Conservation (phyloP, 2,113 vertebrate species). For the Irena cyanogastra region DNA sequence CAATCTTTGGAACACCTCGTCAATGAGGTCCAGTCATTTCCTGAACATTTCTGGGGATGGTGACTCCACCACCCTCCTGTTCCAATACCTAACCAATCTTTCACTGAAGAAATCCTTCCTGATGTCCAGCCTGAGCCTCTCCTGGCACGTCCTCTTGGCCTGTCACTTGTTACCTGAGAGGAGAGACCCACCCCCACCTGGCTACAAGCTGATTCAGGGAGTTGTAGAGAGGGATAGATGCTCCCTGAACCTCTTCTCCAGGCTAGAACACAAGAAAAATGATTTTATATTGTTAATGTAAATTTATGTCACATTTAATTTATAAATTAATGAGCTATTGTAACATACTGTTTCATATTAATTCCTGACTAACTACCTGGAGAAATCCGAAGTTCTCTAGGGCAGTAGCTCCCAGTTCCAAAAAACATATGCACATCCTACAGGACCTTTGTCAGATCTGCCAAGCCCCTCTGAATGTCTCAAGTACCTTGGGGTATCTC, state of each 20-base stretch:
- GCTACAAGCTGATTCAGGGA: neutral
- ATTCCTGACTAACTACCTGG: neutral
- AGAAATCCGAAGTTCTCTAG: neutral
- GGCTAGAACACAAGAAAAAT: neutral
- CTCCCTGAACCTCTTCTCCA: neutral
- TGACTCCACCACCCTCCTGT: neutral
- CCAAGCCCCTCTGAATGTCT: neutral
- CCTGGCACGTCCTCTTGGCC: rapidly evolving
- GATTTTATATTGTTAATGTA: neutral
- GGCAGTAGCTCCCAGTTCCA: neutral
- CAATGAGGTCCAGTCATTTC: neutral
- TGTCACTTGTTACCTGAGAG: neutral
- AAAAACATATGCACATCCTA: neutral
- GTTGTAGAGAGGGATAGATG: neutral
- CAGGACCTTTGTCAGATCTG: neutral
- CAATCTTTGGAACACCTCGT: neutral
- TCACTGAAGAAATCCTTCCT: neutral
- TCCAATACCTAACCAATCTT: neutral
- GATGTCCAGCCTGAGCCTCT: neutral
- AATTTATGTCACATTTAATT: neutral
- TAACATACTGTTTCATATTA: neutral
- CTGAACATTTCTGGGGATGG: neutral
- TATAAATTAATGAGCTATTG: neutral
- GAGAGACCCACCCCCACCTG: too few relatives aligned
- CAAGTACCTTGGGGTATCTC: neutral